These are phyloP conservation scores for Baccha elongata DNA, from an alignment of 2,888 invertebrate species.

Conservation along the genomic window DNA sequence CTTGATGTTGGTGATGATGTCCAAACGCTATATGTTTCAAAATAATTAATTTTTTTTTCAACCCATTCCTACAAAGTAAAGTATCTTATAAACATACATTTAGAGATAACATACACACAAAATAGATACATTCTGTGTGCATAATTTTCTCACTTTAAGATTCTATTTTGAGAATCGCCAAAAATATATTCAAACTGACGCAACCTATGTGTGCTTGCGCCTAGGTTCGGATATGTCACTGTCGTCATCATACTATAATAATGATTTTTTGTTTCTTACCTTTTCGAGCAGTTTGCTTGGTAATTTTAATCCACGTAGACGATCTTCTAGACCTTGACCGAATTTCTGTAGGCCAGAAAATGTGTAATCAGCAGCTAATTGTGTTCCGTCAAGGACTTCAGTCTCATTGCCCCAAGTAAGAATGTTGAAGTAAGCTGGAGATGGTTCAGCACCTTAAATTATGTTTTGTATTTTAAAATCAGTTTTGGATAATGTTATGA, in stretches of 20 bases:
- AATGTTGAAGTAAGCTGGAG: constrained; percentile 95
- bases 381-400: constrained; percentile 94
- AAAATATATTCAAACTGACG: constrained; percentile 46
- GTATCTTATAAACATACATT: no score
- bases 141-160: constrained; percentile 1
- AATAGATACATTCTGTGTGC: not conserved
- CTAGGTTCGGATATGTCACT: not conserved
- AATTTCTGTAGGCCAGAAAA: constrained; percentile 97
- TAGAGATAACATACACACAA: not conserved
- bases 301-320: constrained; percentile 91
- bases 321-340: constrained; percentile 95
- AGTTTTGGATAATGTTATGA: not conserved
- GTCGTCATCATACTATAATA: not conserved
- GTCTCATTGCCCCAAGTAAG: constrained; percentile 94
- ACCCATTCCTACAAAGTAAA: no score
- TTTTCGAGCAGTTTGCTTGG: constrained; percentile 93
- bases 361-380: constrained; percentile 96
- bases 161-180: constrained; percentile 34
- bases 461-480: not conserved
- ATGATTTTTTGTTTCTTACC: constrained; percentile 85
- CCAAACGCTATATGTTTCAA: not conserved
- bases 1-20: no score
- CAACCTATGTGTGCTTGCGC: constrained; percentile 14
- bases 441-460: constrained; percentile 92
- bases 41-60: constrained; percentile 20